These are phyloP conservation scores for Hirtodrosophila duncani DNA, from an alignment of 2,888 invertebrate genomes.

Conservation along the genomic window DNA sequence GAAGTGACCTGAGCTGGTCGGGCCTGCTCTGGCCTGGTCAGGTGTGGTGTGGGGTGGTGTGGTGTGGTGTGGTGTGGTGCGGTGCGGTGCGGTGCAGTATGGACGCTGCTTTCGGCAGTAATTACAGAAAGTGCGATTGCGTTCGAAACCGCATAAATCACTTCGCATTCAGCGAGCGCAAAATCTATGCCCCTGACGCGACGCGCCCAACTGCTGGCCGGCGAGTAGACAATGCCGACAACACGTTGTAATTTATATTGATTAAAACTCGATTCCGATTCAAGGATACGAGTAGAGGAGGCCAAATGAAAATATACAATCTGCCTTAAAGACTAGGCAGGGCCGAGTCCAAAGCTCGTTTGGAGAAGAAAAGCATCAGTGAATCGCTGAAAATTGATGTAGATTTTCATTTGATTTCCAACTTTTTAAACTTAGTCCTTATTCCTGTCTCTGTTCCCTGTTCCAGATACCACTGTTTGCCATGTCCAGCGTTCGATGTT, in stretches of 20 bases:
- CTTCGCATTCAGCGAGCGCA: conserved; percentile 39
- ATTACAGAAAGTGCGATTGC: not conserved
- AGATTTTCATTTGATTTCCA: no score
- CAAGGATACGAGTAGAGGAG: conserved; percentile 9
- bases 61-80: no score
- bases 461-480: conserved; percentile 8
- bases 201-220: no score
- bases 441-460: conserved; percentile 10
- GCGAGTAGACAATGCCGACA: conserved; percentile 36
- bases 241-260: conserved; percentile 41
- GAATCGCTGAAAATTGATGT: no score
- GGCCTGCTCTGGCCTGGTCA: conserved; percentile 1
- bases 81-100: no score
- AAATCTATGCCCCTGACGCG: conserved; percentile 39
- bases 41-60: no score
- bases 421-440: not conserved
- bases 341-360: no score
- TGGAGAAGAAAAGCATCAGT: no score
- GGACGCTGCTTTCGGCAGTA: no score
- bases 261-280: conserved; percentile 37
- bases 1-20: not conserved
- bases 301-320: conserved; percentile 32
- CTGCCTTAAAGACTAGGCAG: no score
- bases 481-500: conserved; percentile 14
- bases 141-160: conserved; percentile 34